phyloP scores from a whole-genome alignment of 2,797 vertebrate species.

The Glossophaga mutica region DNA sequence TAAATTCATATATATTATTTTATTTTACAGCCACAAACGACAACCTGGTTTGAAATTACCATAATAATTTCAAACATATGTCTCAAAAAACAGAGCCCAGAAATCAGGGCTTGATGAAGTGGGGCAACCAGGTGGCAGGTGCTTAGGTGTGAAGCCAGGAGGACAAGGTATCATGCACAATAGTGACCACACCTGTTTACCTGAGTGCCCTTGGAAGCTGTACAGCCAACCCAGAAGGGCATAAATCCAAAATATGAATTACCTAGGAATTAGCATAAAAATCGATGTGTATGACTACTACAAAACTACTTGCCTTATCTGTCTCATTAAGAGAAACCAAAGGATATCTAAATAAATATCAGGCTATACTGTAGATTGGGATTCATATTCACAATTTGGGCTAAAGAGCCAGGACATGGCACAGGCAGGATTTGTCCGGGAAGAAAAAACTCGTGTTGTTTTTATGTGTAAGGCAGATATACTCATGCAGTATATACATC shows the following conservation, averaged over 20 bases:
- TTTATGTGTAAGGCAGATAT: neutral
- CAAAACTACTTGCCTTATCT: neutral
- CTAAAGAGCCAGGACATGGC: neutral
- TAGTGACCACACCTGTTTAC: neutral
- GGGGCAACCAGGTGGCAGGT: neutral
- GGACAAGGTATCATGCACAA: neutral
- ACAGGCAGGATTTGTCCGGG: neutral
- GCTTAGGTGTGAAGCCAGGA: neutral
- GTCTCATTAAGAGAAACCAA: neutral
- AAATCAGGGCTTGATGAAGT: neutral
- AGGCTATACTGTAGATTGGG: neutral
- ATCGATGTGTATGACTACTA: neutral
- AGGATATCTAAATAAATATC: neutral
- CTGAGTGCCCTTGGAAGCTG: neutral
- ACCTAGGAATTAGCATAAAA: neutral
- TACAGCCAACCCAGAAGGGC: neutral
- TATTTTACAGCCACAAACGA: conserved; percentile 10
- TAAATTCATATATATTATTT: conserved; percentile 13
- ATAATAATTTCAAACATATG: neutral
- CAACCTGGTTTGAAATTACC: conserved; percentile 31
- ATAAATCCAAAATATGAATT: neutral
- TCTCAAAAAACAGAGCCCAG: neutral
- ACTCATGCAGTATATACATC: neutral
- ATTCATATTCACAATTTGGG: neutral
- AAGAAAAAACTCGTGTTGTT: neutral